These are phyloP conservation scores for Lateolabrax maculatus DNA, from an alignment of 2,797 vertebrate genomes.

Conservation along the genomic window DNA sequence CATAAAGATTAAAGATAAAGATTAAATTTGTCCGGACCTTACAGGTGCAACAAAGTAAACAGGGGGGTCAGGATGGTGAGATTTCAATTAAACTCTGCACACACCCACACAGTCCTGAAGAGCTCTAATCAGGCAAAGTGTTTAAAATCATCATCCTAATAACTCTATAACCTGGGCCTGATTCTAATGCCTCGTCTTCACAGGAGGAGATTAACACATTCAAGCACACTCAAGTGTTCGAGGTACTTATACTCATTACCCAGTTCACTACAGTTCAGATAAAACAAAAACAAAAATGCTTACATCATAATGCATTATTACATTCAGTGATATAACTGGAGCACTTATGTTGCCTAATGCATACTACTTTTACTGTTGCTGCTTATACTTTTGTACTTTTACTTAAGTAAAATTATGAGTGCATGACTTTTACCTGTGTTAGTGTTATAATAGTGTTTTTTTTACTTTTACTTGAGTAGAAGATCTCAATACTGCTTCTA, in stretches of 20 bases:
- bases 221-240: not conserved
- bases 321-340: too few species aligned
- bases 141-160: not conserved
- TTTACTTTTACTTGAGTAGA: not conserved
- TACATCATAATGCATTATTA: too few species aligned
- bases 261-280: not conserved
- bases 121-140: not conserved
- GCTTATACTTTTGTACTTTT: not conserved
- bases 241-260: not conserved
- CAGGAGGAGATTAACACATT: not conserved
- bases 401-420: not conserved
- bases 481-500: too few species aligned
- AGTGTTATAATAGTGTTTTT: too few species aligned
- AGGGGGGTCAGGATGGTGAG: not conserved
- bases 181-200: not conserved
- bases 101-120: not conserved
- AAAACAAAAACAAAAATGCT: too few species aligned
- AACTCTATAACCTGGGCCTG: not conserved
- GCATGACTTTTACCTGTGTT: not conserved
- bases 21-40: not conserved
- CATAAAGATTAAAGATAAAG: not conserved
- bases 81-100: constrained; percentile 5
- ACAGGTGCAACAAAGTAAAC: not conserved
- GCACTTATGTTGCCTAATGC: not conserved
- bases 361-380: not conserved